Percentiles rank a stretch among this genome's conserved stretches.
phyloP scores from a whole-genome alignment of 2,113 vertebrate genomes.

The Chloropsis hardwickii region DNA sequence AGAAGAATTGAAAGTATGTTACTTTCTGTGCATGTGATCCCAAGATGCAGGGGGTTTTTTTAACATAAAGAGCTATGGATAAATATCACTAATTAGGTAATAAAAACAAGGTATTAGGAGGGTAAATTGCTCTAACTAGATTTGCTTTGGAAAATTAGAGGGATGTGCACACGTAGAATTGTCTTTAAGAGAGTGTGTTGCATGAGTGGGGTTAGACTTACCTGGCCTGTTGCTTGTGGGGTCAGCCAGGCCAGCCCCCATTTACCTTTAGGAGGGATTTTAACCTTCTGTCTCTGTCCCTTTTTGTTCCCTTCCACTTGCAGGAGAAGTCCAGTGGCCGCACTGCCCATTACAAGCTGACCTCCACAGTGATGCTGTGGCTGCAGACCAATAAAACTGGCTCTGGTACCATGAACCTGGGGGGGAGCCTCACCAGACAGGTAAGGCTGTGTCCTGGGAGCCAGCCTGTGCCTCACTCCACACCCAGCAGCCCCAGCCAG shows the following conservation, averaged over 20 bases:
- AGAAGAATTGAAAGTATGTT: background rate
- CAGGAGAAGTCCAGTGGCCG: conserved; percentile 99
- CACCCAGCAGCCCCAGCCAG: background rate
- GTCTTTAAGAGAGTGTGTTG: background rate
- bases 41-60: background rate
- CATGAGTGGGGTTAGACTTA: rapidly evolving
- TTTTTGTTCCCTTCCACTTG: background rate
- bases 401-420: conserved; percentile 98
- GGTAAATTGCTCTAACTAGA: background rate
- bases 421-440: conserved; percentile 98
- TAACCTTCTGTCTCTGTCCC: background rate
- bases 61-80: conserved; percentile 9
- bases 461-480: background rate
- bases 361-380: conserved; percentile 99
- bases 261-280: background rate
- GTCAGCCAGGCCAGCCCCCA: background rate
- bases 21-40: background rate
- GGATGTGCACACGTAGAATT: background rate
- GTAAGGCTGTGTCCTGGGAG: conserved; percentile 44
- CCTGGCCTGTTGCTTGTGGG: background rate
- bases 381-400: conserved; percentile 96
- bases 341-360: conserved; percentile 98
- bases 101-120: conserved; percentile 13
- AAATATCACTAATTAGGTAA: conserved; percentile 24
- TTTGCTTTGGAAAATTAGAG: background rate